Evolutionary conservation across 2,888 invertebrate species (phyloP).

Genomic region (Drosophila birchii): DNA sequence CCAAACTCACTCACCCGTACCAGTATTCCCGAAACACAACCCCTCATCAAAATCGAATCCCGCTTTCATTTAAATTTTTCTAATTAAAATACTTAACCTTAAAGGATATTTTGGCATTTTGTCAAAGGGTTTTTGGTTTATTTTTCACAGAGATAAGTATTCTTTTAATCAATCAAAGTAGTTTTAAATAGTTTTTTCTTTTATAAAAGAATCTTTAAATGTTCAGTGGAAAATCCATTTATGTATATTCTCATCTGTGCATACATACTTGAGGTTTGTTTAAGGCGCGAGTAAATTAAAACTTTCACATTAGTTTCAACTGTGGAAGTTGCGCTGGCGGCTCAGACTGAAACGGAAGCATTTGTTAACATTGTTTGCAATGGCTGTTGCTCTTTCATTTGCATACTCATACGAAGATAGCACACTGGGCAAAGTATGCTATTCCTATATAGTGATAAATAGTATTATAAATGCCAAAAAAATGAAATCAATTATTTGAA

Average conservation of each 20-base stretch:
- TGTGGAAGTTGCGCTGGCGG: slow-evolving; percentile 42
- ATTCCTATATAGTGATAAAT: background rate
- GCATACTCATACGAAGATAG: slow-evolving; percentile 37
- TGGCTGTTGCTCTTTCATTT: slow-evolving; percentile 54
- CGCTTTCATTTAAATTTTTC: slow-evolving; percentile 1
- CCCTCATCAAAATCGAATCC: slow-evolving; percentile 9
- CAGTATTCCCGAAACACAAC: slow-evolving; percentile 23
- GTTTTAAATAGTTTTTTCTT: no score
- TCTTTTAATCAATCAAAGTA: no score
- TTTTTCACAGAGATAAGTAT: no score
- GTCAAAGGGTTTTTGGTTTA: background rate
- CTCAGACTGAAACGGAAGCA: slow-evolving; percentile 40
- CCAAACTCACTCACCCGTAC: background rate
- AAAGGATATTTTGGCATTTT: background rate
- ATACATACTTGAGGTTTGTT: background rate
- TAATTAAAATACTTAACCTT: background rate
- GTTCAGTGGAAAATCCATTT: background rate
- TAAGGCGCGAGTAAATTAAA: slow-evolving; percentile 12
- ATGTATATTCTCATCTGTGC: background rate
- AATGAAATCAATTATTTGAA: background rate
- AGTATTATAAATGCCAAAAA: background rate
- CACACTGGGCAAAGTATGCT: background rate
- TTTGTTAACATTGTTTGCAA: slow-evolving; percentile 36
- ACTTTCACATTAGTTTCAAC: slow-evolving; percentile 55
- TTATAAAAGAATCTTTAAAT: no score